phyloP scores from a whole-genome alignment of 2,797 vertebrate species.

The Sylvilagus floridanus region DNA sequence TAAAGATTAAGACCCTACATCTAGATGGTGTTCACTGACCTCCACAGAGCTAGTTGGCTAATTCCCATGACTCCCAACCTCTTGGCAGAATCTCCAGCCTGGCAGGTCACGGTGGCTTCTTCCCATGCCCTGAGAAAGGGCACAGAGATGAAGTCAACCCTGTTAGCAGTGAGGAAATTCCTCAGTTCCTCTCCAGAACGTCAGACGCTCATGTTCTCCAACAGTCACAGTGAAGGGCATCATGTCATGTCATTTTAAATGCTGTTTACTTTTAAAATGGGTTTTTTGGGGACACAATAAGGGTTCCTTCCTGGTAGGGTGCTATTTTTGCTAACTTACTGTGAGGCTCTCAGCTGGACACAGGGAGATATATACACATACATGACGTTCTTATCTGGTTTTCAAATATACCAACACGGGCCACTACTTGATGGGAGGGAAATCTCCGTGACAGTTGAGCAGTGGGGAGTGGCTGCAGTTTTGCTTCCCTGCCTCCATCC shows the following conservation, averaged over 20 bases:
- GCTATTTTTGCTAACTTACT: conserved; percentile 44
- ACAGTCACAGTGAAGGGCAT: conserved; percentile 15
- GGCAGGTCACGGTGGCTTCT: conserved; percentile 54
- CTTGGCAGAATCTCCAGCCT: conserved; percentile 70
- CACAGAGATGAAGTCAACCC: conserved; percentile 34
- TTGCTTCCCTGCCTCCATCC: too few species aligned
- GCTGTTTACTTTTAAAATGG: conserved; percentile 69
- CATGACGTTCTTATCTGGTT: neutral
- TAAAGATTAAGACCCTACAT: conserved; percentile 3
- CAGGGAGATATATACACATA: neutral
- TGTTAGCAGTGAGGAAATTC: conserved; percentile 19
- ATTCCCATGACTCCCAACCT: conserved; percentile 69
- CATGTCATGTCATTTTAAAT: conserved; percentile 59
- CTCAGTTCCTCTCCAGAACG: neutral
- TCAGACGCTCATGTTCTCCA: conserved; percentile 33
- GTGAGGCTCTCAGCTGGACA: neutral
- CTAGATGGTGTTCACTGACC: conserved; percentile 21
- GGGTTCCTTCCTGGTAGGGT: conserved; percentile 31
- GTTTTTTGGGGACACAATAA: conserved; percentile 33
- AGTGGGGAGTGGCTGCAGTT: neutral
- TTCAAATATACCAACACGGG: neutral
- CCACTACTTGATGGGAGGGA: neutral
- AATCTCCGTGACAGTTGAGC: neutral
- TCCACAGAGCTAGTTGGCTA: neutral
- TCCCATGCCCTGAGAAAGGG: conserved; percentile 77